Base-by-base conservation (phyloP, 1,140 invertebrate genomes). In the Zeugodacus cucurbitae region DNA sequence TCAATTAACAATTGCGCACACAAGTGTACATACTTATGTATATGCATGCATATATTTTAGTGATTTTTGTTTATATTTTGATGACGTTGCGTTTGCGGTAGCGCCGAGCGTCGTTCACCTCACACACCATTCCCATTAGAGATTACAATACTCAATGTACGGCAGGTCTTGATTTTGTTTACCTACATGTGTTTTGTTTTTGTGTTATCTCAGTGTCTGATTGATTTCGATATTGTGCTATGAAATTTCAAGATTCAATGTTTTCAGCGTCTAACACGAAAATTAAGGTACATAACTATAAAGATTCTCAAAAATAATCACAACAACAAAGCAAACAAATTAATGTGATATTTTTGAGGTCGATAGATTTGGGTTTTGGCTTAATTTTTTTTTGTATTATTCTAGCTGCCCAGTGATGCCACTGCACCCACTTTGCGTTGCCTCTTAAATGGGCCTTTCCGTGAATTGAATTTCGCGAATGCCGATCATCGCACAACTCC, bases 191-290 rank as follows among this genome's bases (percentile, higher is more conserved):
- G 54, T n/a, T 70, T 67, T 87, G 86, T 87, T 57, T 87, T 26
- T 54, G 26, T 26, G 34, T 82, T 48, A 14, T 58, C 41, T 74
- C 20, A 20, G 64, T 41, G 34, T 48, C 17, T 62, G 29, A 34
- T 87, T 67, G 59, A 44, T 14, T n/a, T 67, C 10, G 22, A 11
- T 0, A 48, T 88, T 3, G 32, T 70, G 57, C 29, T 87, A 85
- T 74, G 59, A 88, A 89, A 89, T 88, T 87, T 64, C 58, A 88
- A 22, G 86, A 86, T 70, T 87, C 89, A 89, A 92, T 92, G 92
- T 92, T 92, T 90, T 92, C 91, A 74, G 89, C 90, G 67, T 74
- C 90, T 88, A 92, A 92, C 90, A 91, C 90, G 34, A 92, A 92
- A 92, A 91, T 91, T 70, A 92, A 92, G 91, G 92, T 90, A 88